A percentile compares a stretch with the other conserved stretches of the same genome.
Evolutionary conservation across 2,888 invertebrate species (phyloP).

Genomic region (Crepidodera aurea): DNA sequence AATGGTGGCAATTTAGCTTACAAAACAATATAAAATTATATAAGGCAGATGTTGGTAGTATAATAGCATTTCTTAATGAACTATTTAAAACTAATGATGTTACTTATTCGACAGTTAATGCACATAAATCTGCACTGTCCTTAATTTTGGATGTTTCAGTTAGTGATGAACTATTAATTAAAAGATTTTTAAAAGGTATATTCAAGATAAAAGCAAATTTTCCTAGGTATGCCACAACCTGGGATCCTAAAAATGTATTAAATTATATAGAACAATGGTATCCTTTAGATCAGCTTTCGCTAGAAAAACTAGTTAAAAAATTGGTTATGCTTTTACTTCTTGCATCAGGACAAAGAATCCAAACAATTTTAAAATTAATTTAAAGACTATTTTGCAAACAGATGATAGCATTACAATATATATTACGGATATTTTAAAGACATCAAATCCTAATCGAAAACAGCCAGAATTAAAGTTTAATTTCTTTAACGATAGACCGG

Average conservation of each 20-base stretch:
- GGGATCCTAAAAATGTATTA: conserved; percentile 23
- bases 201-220: conserved; percentile 8
- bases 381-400: conserved; percentile 10
- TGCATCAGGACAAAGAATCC: conserved; percentile 22
- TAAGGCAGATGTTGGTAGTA: too few relatives aligned
- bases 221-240: conserved; percentile 28
- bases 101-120: background rate
- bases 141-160: background rate
- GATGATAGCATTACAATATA: conserved; percentile 16
- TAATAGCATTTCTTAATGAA: background rate
- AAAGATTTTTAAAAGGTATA: conserved; percentile 30
- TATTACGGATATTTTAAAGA: conserved; percentile 28
- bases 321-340: conserved; percentile 20
- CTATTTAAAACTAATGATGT: background rate
- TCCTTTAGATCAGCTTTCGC: background rate
- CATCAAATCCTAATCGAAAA: conserved; percentile 11
- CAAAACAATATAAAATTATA: background rate
- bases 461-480: conserved; percentile 25
- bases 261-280: background rate
- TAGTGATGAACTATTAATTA: conserved; percentile 7
- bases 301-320: conserved; percentile 15
- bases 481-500: conserved; percentile 20
- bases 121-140: background rate
- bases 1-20: conserved; percentile 16
- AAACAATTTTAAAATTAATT: conserved; percentile 25